Conservation (phyloP, 2,797 vertebrate species). For the Galago senegalensis region DNA sequence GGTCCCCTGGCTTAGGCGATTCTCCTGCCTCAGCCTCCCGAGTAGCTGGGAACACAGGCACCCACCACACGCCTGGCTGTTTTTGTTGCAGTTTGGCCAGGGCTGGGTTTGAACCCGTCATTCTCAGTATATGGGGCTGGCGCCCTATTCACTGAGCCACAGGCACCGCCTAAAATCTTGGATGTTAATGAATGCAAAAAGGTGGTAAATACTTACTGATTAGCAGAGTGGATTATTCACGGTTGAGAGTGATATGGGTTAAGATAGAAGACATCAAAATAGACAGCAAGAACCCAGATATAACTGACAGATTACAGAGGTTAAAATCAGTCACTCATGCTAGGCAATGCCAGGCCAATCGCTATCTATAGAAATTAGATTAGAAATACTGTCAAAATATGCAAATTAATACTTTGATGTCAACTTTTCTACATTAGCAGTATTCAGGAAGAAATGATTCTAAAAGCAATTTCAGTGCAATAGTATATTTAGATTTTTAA, state of each 20-base stretch:
- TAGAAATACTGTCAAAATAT: background rate
- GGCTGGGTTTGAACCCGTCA: too few species aligned
- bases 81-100: too few species aligned
- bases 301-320: background rate
- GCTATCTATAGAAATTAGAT: background rate
- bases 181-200: background rate
- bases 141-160: too few species aligned
- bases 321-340: background rate
- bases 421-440: background rate
- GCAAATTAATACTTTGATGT: background rate
- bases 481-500: background rate
- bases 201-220: background rate
- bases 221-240: background rate
- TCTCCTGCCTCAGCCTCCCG: too few species aligned
- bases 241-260: background rate
- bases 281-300: background rate
- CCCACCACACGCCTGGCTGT: too few species aligned
- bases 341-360: background rate
- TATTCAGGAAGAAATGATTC: background rate
- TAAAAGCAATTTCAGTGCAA: background rate
- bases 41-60: too few species aligned
- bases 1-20: too few species aligned
- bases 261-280: background rate
- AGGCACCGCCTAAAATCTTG: background rate
- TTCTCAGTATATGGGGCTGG: too few species aligned